These are phyloP conservation scores for Crax fasciolata DNA, from an alignment of 2,797 vertebrate species.

Conservation along the genomic window DNA sequence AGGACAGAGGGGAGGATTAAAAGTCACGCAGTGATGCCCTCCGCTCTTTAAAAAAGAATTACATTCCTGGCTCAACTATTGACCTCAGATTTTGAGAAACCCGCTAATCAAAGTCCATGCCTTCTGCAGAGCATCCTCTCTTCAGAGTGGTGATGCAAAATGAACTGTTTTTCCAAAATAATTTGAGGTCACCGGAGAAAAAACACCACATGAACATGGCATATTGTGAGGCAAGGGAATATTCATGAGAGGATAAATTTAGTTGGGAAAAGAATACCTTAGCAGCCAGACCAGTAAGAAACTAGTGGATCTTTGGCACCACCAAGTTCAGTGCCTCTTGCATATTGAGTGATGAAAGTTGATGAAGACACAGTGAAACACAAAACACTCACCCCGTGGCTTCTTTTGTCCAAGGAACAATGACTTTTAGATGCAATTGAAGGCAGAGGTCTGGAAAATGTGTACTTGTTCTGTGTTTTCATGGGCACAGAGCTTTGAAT, in stretches of 20 bases:
- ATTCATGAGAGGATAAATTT: background rate
- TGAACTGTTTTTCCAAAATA: background rate
- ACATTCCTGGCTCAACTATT: background rate
- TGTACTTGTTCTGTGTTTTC: background rate
- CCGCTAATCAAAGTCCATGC: background rate
- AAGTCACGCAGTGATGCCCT: background rate
- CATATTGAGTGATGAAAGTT: conserved; percentile 24
- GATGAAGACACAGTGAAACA: conserved; percentile 23
- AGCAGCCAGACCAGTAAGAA: background rate
- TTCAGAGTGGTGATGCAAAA: background rate
- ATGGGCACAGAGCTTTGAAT: background rate
- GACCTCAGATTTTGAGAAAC: background rate
- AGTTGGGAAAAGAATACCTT: background rate
- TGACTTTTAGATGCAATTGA: conserved; percentile 37
- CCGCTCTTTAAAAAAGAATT: background rate
- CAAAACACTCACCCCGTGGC: background rate
- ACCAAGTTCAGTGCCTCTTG: background rate
- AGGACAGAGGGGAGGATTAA: background rate
- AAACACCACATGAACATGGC: background rate
- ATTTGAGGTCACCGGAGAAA: background rate
- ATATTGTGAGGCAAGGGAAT: background rate
- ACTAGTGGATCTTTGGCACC: background rate
- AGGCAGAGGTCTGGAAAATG: background rate
- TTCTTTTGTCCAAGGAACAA: conserved; percentile 54
- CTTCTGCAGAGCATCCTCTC: background rate